Evolutionary conservation across 2,888 invertebrate species (phyloP).

Genomic region (Xanthostigma xanthostigma): DNA sequence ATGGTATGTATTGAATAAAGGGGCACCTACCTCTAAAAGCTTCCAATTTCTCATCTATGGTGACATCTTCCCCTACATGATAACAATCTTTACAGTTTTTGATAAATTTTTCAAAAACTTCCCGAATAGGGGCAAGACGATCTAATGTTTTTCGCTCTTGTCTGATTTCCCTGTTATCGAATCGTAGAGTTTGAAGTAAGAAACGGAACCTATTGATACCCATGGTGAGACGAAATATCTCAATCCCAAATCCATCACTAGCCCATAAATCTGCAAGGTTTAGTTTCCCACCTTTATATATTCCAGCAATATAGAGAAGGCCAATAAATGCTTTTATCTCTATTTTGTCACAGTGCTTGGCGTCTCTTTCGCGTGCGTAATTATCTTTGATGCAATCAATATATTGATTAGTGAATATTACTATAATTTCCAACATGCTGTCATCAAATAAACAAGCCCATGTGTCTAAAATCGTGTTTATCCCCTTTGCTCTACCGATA

Average conservation of each 20-base stretch:
- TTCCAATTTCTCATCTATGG: slow-evolving; percentile 16
- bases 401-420: background rate
- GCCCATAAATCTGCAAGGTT: slow-evolving; percentile 15
- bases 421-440: background rate
- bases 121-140: slow-evolving; percentile 14
- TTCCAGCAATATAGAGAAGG: slow-evolving; percentile 11
- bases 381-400: background rate
- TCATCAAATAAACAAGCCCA: background rate
- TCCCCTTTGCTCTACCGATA: background rate
- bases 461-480: background rate
- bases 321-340: slow-evolving; percentile 13
- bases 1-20: slow-evolving; percentile 19
- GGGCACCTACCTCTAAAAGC: slow-evolving; percentile 17
- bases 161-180: slow-evolving; percentile 13
- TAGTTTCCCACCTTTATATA: background rate
- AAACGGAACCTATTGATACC: slow-evolving; percentile 15
- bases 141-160: slow-evolving; percentile 11
- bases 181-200: slow-evolving; percentile 13
- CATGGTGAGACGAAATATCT: slow-evolving; percentile 17
- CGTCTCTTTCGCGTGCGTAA: slow-evolving; percentile 1
- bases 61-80: slow-evolving; percentile 15
- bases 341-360: slow-evolving; percentile 8
- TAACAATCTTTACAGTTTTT: slow-evolving; percentile 17
- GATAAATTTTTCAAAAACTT: slow-evolving; percentile 18
- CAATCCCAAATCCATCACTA: slow-evolving; percentile 14